phyloP scores from a whole-genome alignment of 2,888 invertebrate genomes.

The Leptinotarsa rubiginosa region DNA sequence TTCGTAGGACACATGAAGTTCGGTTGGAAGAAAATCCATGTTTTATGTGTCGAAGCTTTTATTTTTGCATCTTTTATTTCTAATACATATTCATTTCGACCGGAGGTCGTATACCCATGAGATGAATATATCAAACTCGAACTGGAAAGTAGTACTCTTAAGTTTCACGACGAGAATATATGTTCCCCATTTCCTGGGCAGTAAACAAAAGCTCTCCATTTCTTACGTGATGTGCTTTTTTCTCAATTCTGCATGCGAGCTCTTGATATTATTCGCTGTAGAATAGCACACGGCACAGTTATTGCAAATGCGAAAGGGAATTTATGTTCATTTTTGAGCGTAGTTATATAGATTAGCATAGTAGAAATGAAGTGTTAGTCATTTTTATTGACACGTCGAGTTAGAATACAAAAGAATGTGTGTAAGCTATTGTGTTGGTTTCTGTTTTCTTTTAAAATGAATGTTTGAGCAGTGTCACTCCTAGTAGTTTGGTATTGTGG shows the following conservation, averaged over 20 bases:
- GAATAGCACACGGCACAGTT: not conserved
- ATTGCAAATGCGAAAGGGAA: conserved; percentile 1
- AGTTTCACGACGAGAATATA: not conserved
- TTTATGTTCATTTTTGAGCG: not conserved
- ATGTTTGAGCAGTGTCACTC: too few species aligned
- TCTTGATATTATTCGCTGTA: not conserved
- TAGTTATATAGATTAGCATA: not conserved
- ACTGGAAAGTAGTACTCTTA: not conserved
- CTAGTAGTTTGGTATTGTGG: too few species aligned
- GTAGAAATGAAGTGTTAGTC: not conserved
- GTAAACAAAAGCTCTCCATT: not conserved
- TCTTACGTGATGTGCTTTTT: conserved; percentile 11
- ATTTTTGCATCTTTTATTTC: not conserved
- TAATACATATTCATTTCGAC: not conserved
- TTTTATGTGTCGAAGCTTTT: too few species aligned
- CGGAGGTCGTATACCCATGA: not conserved
- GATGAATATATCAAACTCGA: not conserved
- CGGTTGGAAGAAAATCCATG: too few species aligned
- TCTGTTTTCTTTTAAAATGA: not conserved
- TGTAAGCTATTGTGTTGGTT: not conserved
- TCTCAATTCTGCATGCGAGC: not conserved
- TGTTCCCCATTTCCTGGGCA: not conserved
- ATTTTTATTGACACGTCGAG: not conserved
- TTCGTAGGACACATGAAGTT: too few species aligned
- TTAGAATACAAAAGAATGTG: not conserved